Conservation (phyloP, 2,797 vertebrate species). For the Dallia pectoralis region DNA sequence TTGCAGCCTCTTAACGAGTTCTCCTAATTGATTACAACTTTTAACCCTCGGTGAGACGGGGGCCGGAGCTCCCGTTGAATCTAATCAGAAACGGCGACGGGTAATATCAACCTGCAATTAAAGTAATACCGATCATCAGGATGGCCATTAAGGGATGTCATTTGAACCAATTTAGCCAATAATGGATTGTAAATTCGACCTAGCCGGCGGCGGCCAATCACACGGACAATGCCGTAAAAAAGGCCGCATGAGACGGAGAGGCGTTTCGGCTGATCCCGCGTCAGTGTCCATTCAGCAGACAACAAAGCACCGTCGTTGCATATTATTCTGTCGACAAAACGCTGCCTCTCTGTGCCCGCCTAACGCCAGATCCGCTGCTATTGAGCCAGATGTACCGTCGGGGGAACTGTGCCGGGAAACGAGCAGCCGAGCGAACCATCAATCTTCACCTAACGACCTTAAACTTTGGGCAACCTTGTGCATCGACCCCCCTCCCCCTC, state of each 20-base stretch:
- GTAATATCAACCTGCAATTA: constrained; percentile 58
- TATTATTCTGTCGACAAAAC: constrained; percentile 24
- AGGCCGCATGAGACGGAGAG: constrained; percentile 18
- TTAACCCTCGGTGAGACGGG: constrained; percentile 44
- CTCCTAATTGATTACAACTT: constrained; percentile 29
- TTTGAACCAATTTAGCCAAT: constrained; percentile 57
- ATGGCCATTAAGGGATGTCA: constrained; percentile 50
- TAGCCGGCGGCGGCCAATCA: constrained; percentile 25
- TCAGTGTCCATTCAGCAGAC: constrained; percentile 12
- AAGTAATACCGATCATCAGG: constrained; percentile 44
- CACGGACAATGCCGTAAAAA: constrained; percentile 28
- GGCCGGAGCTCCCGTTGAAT: constrained; percentile 50
- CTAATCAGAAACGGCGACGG: constrained; percentile 53
- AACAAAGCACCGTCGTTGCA: constrained; percentile 10
- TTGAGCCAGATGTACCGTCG: constrained; percentile 8
- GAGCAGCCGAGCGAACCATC: constrained; percentile 22
- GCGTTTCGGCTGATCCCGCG: neutral
- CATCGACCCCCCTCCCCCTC: constrained; percentile 13
- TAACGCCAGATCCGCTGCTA: constrained; percentile 4
- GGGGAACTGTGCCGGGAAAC: constrained; percentile 11
- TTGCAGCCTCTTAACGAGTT: constrained; percentile 7
- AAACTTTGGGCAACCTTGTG: constrained; percentile 28
- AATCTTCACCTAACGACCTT: constrained; percentile 35
- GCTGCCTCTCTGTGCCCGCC: neutral
- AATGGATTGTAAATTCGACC: constrained; percentile 49